Evolutionary conservation across 2,888 invertebrate species (phyloP), one percentile per base, ranked within the genome.

Genomic region (Papilio gigon): DNA sequence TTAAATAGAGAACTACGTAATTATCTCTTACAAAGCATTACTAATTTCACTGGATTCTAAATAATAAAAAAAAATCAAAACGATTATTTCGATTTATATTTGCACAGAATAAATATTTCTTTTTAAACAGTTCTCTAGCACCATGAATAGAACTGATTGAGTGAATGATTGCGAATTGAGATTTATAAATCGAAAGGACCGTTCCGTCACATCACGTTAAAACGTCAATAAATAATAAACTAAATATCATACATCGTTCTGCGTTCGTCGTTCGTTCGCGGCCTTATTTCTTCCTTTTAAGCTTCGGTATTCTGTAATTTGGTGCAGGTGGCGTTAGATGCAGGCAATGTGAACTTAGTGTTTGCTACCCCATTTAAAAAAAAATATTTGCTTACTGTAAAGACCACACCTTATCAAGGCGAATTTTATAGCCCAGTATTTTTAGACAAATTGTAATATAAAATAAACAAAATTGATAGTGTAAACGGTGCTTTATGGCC

Each of bases 261-360:
- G 82, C 78, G 85, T 80, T 83, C 81, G 83, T 79, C 78, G 83
- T 81, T 87, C 86, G 88, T 83, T 86, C 86, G 87, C 79, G 72
- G 75, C 70, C 25, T 84, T 84, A 85, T 83, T 88, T 89, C 87
- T 89, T 91, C 88, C 85, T 80, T 84, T 90, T 92, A 79, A 90
- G 83, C 85, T 91, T 92, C 85, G 92, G 92, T 80, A 92, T 92
- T 84, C 92, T 92, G 92, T 71, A 90, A 90, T 82, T 84, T 80
- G 84, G 86, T 89, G 91, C 89, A 78, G 71, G 89, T 88, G 87
- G 53, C 72, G 87, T 90, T 90, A 88, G 82, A 74, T 78, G 78
- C 74, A 72, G 72, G 76, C 73, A 68, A 68, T 72, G 75, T 74
- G 76, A 68, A 60, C 40, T 30, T 60, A 68, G 27, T 40, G 53